Percentiles rank a stretch among this genome's conserved stretches.
phyloP scores from a whole-genome alignment of 2,113 vertebrate genomes.

The Istiophorus platypterus region DNA sequence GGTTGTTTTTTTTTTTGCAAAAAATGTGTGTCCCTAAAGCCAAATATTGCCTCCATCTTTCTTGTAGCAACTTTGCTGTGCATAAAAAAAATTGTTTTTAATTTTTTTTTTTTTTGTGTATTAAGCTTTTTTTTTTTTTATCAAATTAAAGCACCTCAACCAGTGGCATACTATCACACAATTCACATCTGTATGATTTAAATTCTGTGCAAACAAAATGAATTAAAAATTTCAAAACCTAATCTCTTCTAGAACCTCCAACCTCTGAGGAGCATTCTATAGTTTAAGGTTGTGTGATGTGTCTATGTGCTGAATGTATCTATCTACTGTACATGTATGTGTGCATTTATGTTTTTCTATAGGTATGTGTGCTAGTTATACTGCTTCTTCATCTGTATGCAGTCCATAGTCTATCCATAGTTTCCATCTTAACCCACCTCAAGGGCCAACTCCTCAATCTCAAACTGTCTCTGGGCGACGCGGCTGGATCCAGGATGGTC shows the following conservation, averaged over 20 bases:
- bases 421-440: conserved; percentile 85
- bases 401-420: neutral
- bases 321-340: too few relatives aligned
- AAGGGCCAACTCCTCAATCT: conserved; percentile 90
- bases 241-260: neutral
- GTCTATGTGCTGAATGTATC: neutral
- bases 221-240: neutral
- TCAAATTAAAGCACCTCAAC: neutral
- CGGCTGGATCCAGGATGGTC: conserved; percentile 88
- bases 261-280: neutral
- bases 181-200: neutral
- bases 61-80: neutral
- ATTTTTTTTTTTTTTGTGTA: neutral
- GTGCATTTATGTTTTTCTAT: too few relatives aligned
- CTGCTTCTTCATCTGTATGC: conserved; percentile 1
- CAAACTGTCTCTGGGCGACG: conserved; percentile 89
- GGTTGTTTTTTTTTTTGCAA: neutral
- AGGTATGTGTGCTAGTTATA: neutral
- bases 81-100: neutral
- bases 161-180: neutral
- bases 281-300: neutral
- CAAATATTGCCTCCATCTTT: neutral
- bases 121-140: neutral
- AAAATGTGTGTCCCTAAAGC: neutral
- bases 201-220: neutral